Percentiles rank a stretch among this genome's conserved stretches.
These are phyloP conservation scores for Catocala sponsa DNA, from an alignment of 2,888 invertebrate genomes.

Conservation along the genomic window DNA sequence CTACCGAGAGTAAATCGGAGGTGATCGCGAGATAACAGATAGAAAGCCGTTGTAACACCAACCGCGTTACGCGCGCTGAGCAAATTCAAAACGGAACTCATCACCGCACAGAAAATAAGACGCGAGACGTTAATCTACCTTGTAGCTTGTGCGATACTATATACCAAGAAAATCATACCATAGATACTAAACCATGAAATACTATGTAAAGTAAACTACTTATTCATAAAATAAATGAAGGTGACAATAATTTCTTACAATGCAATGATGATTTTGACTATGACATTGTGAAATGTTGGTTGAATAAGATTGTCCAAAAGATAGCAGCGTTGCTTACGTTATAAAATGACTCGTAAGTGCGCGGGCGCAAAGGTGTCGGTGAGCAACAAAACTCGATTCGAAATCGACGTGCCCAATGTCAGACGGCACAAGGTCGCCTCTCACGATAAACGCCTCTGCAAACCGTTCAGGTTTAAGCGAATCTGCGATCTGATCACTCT, in stretches of 20 bases:
- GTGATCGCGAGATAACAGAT: slow-evolving; percentile 79
- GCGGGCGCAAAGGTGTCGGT: slow-evolving; percentile 64
- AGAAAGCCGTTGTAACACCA: slow-evolving; percentile 80
- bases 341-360: slow-evolving; percentile 39
- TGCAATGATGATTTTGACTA: slow-evolving; percentile 22
- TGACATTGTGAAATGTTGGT: slow-evolving; percentile 15
- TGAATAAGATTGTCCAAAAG: slow-evolving; percentile 22
- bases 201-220: not conserved
- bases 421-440: slow-evolving; percentile 78
- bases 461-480: slow-evolving; percentile 53
- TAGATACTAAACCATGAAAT: slow-evolving; percentile 9
- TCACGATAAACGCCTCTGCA: slow-evolving; percentile 74
- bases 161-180: slow-evolving; percentile 14
- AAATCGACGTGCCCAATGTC: slow-evolving; percentile 80
- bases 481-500: slow-evolving; percentile 58
- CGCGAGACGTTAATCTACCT: slow-evolving; percentile 44
- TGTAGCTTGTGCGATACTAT: slow-evolving; percentile 43
- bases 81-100: slow-evolving; percentile 68
- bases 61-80: slow-evolving; percentile 82
- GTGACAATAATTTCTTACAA: slow-evolving; percentile 8
- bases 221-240: not conserved
- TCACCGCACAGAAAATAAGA: slow-evolving; percentile 54
- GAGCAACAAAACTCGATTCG: slow-evolving; percentile 67
- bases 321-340: slow-evolving; percentile 29
- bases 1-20: slow-evolving; percentile 73